Evolutionary conservation across 2,113 vertebrate genomes (phyloP).

Genomic region (Tichodroma muraria): DNA sequence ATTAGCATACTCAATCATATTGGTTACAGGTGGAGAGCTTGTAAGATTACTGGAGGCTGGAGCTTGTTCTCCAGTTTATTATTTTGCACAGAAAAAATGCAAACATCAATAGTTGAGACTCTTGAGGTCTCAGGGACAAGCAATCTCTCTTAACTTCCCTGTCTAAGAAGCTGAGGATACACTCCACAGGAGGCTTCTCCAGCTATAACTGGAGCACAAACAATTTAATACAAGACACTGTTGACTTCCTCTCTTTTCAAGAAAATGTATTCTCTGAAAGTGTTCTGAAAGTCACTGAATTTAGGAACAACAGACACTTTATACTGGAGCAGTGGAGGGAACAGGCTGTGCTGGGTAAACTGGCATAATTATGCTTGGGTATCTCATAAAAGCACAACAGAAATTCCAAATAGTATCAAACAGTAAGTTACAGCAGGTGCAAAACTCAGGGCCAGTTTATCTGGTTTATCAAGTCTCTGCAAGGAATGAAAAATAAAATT

Average conservation of each 20-base stretch:
- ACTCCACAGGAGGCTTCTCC: not conserved
- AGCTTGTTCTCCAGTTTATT: not conserved
- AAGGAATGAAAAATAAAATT: constrained; percentile 1
- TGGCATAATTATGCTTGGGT: not conserved
- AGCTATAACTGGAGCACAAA: not conserved
- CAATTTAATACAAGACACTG: not conserved
- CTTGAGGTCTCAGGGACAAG: not conserved
- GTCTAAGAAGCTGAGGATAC: not conserved
- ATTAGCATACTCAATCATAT: not conserved
- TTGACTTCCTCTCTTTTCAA: not conserved
- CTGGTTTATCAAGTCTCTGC: not conserved
- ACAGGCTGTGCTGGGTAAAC: not conserved
- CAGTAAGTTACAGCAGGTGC: not conserved
- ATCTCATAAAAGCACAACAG: not conserved
- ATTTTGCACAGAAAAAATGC: not conserved
- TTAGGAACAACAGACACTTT: not conserved
- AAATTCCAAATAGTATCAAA: not conserved
- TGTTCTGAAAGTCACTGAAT: not conserved
- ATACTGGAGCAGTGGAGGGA: not conserved
- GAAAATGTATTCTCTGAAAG: not conserved
- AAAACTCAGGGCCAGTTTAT: not conserved
- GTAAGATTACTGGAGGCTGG: not conserved
- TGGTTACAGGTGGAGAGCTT: not conserved
- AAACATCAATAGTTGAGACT: not conserved
- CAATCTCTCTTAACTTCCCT: not conserved